Conservation (phyloP, 2,888 invertebrate species). For the Heliconius ethilla region DNA sequence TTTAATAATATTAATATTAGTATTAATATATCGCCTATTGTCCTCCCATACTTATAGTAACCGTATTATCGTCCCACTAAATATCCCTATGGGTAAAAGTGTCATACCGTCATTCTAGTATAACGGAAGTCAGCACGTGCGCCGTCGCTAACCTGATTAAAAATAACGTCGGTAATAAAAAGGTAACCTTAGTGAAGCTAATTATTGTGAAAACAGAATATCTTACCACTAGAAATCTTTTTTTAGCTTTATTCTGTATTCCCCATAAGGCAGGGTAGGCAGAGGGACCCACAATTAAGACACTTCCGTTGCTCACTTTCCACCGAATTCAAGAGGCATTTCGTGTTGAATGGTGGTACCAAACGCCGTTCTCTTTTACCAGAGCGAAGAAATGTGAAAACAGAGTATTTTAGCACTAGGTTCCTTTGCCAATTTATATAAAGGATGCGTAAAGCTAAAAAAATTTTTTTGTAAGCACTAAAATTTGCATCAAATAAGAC, state of each 20-base stretch:
- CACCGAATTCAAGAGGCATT: not conserved
- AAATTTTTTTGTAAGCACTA: not conserved
- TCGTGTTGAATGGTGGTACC: not conserved
- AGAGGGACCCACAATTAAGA: not conserved
- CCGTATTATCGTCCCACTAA: conserved; percentile 59
- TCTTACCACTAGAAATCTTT: not conserved
- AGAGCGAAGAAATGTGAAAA: too few species aligned
- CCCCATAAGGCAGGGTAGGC: accelerated
- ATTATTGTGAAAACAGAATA: not conserved
- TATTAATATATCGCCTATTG: conserved; percentile 25
- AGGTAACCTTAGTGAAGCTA: not conserved
- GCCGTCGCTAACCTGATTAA: conserved; percentile 54
- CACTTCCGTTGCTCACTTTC: not conserved
- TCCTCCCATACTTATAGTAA: conserved; percentile 54
- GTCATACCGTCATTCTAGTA: conserved; percentile 77
- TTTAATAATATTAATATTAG: conserved; percentile 3
- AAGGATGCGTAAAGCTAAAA: not conserved
- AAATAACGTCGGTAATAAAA: not conserved
- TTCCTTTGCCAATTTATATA: too few species aligned
- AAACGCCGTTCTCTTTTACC: too few species aligned
- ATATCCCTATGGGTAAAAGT: conserved; percentile 75
- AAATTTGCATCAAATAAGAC: not conserved
- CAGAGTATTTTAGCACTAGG: too few species aligned
- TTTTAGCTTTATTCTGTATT: not conserved
- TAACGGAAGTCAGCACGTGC: conserved; percentile 74